Conservation (phyloP, 2,113 vertebrate species). For the Indri indri region DNA sequence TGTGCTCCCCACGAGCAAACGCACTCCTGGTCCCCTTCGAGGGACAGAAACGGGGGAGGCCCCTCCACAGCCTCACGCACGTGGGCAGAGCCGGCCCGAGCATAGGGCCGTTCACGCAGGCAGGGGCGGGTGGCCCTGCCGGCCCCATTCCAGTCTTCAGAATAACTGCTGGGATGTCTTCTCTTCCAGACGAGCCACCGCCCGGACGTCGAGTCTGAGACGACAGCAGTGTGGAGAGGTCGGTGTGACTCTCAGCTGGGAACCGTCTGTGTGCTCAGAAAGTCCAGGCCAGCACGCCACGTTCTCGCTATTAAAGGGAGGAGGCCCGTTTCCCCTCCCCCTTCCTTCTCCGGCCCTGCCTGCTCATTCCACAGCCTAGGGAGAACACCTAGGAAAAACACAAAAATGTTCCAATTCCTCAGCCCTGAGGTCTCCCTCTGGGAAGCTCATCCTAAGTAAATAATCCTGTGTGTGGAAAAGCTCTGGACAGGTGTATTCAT, state of each 20-base stretch:
- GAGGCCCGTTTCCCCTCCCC: rapidly evolving
- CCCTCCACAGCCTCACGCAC: rapidly evolving
- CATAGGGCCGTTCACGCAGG: rapidly evolving
- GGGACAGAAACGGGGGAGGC: background rate
- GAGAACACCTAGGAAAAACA: rapidly evolving
- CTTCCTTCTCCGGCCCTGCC: rapidly evolving
- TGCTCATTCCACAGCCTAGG: rapidly evolving
- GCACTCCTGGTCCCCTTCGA: background rate
- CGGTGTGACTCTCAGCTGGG: background rate
- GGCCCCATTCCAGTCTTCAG: rapidly evolving
- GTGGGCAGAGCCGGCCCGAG: rapidly evolving
- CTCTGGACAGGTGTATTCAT: background rate
- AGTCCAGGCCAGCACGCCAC: rapidly evolving
- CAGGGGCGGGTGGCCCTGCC: background rate
- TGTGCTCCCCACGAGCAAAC: background rate
- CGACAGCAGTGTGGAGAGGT: background rate
- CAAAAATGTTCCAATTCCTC: rapidly evolving
- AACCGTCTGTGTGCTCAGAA: background rate
- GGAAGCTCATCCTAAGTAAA: background rate
- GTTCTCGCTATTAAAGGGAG: rapidly evolving
- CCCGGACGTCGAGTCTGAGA: background rate
- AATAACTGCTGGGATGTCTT: background rate
- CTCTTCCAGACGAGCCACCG: constrained; percentile 36
- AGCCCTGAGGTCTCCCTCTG: background rate
- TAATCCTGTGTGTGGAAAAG: background rate